Evolutionary conservation across 2,113 vertebrate genomes (phyloP), one percentile per base, ranked within the genome.

Genomic region (Thamnaconus septentrionalis): DNA sequence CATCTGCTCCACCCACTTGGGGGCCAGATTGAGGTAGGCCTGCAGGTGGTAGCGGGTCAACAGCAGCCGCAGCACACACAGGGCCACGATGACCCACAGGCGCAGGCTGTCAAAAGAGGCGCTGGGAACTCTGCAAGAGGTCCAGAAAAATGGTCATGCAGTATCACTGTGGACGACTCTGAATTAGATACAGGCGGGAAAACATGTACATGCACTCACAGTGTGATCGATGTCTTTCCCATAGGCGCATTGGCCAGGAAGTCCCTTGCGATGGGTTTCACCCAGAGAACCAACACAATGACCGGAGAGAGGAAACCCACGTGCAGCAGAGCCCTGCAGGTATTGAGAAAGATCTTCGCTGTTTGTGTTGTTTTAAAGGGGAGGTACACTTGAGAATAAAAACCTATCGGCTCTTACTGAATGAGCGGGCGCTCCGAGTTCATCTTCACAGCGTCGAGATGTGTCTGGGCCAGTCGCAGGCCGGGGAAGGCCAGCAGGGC

Each of bases 381-480:
- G 18, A 3, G n/a, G 11, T 18, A n/a, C 12, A 4, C 11, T 9
- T 3, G 8, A 46, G 39, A 5, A 7, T 11, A 8, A 54, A 59
- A 39, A 1, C 7, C 8, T 56, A 31, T 31, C 4, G 11, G 0
- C 51, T 72, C 85, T 71, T 86, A 96, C 96, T 96, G 95, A 40
- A 94, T 83, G 77, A 94, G 52, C 0, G 96, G 97, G 4, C 80
- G 89, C 66, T 90, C 88, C 0, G 91, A 88, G 0, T 93, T 93
- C 91, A 94, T 87, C 78, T 91, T 89, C 0, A 98, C 91, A 0
- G 96, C 94, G 0, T 98, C 96, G 0, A 95, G 84, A 77, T 99
- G 96, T 0, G 94, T 99, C 92, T 98, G 96, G 41, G 96, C 96
- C 90, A 99, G 77, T 9, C 96, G 93, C 69, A 99, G 92, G 48